Evolutionary conservation across 1,140 invertebrate genomes (phyloP), one percentile per base, ranked within the genome.

Genomic region (Homalodisca vitripennis): DNA sequence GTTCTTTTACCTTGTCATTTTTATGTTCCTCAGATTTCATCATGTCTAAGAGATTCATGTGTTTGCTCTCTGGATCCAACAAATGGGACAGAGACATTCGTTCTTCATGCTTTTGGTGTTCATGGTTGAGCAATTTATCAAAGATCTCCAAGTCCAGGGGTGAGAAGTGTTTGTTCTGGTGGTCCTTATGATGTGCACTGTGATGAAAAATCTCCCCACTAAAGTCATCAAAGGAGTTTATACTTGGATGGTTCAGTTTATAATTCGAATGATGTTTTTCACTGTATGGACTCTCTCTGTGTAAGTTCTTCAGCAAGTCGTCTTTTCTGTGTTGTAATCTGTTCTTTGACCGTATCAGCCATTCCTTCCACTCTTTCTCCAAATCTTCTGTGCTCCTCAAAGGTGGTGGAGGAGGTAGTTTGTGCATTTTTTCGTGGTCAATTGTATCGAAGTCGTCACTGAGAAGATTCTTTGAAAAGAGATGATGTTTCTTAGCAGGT

Each of bases 241-340:
- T 26, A 47, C 2, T n/a, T 20, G 12, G 47, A 20, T 27, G 30
- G 48, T 47, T 29, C 32, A 51, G 51, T 67, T 62, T 69, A 62
- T 60, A 0, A 14, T 10, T 51, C 55, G 26, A 31, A 26, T 29
- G 22, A 62, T 68, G 51, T 41, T 48, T 68, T 24, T 32, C 46
- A 55, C 67, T 48, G n/a, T 57, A 57, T 27, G 32, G 46, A 31
- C 53, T 70, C 26, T 69, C 55, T 65, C 66, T 69, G 46, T 34
- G 55, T 27, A 74, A 60, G 20, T 27, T 72, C 47, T 71, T 74
- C 30, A 74, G 41, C 29, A 74, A 51, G 32, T 74, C 69, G 13
- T 74, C 68, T 64, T 74, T 72, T 13, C 65, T 62, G 24, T 70
- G 67, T 63, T 71, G 69, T n/a, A 74, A 51, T 27, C 65, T 32